Evolutionary conservation across 2,113 vertebrate species (phyloP).

Genomic region (Leucoraja erinaceus): DNA sequence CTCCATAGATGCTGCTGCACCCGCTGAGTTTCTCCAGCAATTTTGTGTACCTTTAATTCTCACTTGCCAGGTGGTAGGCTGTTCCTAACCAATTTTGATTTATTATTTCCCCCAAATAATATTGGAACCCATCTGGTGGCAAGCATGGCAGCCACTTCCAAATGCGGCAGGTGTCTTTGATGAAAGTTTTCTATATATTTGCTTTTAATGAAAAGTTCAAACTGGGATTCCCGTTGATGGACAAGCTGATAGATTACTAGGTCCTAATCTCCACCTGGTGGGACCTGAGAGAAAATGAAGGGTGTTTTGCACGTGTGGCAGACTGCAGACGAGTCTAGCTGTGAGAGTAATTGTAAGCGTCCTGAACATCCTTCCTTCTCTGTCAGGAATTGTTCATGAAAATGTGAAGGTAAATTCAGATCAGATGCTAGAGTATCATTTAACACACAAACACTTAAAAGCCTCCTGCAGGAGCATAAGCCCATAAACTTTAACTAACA

Average conservation of each 20-base stretch:
- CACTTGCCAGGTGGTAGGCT: not conserved
- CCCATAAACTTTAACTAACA: constrained; percentile 33
- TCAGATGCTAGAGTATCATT: constrained; percentile 26
- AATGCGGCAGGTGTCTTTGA: not conserved
- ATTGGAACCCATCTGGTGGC: not conserved
- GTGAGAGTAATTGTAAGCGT: constrained; percentile 29
- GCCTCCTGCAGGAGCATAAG: not conserved
- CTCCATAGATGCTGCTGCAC: no score
- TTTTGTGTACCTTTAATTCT: no score
- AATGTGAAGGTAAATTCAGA: constrained; percentile 23
- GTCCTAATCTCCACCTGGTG: constrained; percentile 5
- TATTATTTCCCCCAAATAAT: not conserved
- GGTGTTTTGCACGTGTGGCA: not conserved
- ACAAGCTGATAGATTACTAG: not conserved
- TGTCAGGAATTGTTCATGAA: not conserved
- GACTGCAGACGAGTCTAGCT: constrained; percentile 30
- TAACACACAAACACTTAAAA: not conserved
- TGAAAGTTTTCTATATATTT: not conserved
- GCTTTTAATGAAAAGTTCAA: not conserved
- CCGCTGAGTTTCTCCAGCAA: no score
- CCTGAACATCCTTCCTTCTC: not conserved
- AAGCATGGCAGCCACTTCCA: not conserved
- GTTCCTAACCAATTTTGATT: not conserved
- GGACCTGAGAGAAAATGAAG: not conserved
- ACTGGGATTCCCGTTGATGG: not conserved